Percentiles rank a stretch among this genome's conserved stretches.
phyloP scores from a whole-genome alignment of 2,797 vertebrate genomes.

The Hyperoplus immaculatus region DNA sequence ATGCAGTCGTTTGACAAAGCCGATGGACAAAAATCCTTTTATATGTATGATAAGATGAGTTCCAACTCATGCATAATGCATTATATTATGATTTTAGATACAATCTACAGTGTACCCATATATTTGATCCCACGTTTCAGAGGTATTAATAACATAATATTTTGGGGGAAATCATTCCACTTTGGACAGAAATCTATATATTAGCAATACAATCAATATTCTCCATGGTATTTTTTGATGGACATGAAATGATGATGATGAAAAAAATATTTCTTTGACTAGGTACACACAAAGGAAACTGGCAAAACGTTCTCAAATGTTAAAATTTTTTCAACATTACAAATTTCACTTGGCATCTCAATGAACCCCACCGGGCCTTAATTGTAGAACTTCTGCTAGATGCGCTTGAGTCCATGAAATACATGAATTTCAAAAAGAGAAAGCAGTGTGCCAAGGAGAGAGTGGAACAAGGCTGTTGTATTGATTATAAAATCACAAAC shows the following conservation, averaged over 20 bases:
- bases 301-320: constrained; percentile 4
- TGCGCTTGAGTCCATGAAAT: constrained; percentile 16
- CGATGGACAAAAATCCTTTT: not conserved
- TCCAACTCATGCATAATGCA: constrained; percentile 10
- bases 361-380: constrained; percentile 11
- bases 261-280: not conserved
- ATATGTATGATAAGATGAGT: constrained; percentile 1
- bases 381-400: constrained; percentile 22
- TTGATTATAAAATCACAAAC: constrained; percentile 40
- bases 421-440: constrained; percentile 21
- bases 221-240: not conserved
- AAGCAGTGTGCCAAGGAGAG: constrained; percentile 5
- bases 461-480: not conserved
- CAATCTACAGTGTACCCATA: not conserved
- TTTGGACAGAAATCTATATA: not conserved
- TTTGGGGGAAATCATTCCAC: not conserved
- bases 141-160: no score
- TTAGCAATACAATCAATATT: not conserved
- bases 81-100: not conserved
- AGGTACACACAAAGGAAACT: constrained; percentile 9
- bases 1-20: constrained; percentile 57
- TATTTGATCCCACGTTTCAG: not conserved
- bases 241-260: no score
- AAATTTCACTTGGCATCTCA: constrained; percentile 39
- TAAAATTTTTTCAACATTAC: constrained; percentile 28